Base-by-base conservation (phyloP, 2,888 invertebrate genomes). In the Muscina levida region DNA sequence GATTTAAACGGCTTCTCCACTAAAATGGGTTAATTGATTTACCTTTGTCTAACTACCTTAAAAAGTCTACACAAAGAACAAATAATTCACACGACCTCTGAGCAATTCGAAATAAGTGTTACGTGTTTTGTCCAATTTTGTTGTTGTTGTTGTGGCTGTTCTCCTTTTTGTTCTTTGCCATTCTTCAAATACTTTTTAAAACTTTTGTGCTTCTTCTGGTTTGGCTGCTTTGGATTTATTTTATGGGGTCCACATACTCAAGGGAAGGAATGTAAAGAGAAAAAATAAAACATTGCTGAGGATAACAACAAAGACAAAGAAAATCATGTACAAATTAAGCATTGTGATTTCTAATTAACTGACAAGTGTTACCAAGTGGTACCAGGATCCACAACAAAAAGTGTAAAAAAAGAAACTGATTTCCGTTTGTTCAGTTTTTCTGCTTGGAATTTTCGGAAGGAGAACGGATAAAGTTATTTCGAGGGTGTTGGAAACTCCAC, bases 281-380 rank as follows among this genome's bases (percentile, higher is more conserved):
- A 77, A 59, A 75, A 53, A 59, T 46, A 26, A 26, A 80, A 72
- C 74, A 68, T 65, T 68, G 71, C 74, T 39, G 24, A 59, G 39
- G 39, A 48, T 46, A 82, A 75, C 15, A 31, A 31, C 31, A 31
- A 31, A 31, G 31, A 79, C 57, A 72, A 72, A 79, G 74, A 77
- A 77, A 75, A 77, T 81, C 81, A 81, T 78, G 81, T 72, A 78
- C 79, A 88, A 89, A 89, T 89, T 89, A 89, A 88, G 85, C 87
- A 85, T 84, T 85, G 84, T 86, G 87, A 88, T 88, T 89, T 87
- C 90, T 89, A 89, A 89, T 89, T 89, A 89, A 88, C 83, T 84
- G 85, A 85, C 84, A 85, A 86, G 88, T 88, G 87, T 88, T 87
- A 89, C 87, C 88, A 87, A 86, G 62, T 62, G 62, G 90, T 89